A percentile compares a stretch with the other conserved stretches of the same genome.
Evolutionary conservation across 1,140 invertebrate genomes (phyloP).

Genomic region (Calephelis virginiensis): DNA sequence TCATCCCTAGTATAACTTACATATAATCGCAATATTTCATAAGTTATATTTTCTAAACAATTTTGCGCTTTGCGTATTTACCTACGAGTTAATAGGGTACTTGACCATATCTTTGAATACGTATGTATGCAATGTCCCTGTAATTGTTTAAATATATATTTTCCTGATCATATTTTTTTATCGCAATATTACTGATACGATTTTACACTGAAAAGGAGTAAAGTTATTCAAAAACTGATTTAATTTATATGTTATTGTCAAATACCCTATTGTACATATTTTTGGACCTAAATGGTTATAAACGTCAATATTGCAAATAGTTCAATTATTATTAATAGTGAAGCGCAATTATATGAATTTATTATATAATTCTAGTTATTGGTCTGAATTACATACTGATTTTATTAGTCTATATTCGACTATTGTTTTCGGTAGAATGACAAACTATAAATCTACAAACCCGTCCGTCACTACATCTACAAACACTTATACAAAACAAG

Average conservation of each 20-base stretch:
- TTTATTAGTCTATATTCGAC: too few species aligned
- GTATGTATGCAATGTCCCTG: not conserved
- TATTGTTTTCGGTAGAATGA: not conserved
- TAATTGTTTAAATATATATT: slow-evolving; percentile 1
- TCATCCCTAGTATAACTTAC: slow-evolving; percentile 1
- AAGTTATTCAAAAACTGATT: too few species aligned
- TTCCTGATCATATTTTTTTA: not conserved
- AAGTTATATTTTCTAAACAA: not conserved
- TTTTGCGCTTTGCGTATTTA: slow-evolving; percentile 1
- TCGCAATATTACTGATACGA: not conserved
- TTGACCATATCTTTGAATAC: slow-evolving; percentile 1
- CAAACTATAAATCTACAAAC: not conserved
- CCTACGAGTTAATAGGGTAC: slow-evolving; percentile 7
- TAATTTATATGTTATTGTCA: not conserved
- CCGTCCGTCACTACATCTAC: too few species aligned
- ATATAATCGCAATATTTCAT: not conserved
- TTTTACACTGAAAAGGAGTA: too few species aligned
- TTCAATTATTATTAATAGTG: not conserved
- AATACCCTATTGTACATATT: slow-evolving; percentile 6
- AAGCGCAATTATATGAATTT: too few species aligned
- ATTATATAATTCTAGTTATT: too few species aligned
- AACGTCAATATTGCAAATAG: not conserved
- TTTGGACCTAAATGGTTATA: not conserved
- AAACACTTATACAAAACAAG: slow-evolving; percentile 6
- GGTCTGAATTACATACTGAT: too few species aligned